A percentile compares a stretch with the other conserved stretches of the same genome.
These are phyloP conservation scores for Drosophila stalkeri DNA, from an alignment of 2,888 invertebrate species.

Conservation along the genomic window DNA sequence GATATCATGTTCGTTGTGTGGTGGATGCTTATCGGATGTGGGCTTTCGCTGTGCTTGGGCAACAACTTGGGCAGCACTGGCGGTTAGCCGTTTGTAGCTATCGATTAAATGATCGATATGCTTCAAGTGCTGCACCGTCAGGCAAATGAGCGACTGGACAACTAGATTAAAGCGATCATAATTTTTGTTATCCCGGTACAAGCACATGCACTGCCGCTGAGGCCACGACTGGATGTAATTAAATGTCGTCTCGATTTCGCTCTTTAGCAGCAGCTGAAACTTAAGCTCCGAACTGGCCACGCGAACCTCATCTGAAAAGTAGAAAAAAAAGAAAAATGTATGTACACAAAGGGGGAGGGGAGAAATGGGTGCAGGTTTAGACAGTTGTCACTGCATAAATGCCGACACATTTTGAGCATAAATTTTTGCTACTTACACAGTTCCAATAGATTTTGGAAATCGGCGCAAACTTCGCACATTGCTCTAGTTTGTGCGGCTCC, in stretches of 20 bases:
- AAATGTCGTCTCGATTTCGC: slow-evolving; percentile 93
- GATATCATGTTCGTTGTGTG: slow-evolving; percentile 37
- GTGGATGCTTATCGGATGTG: slow-evolving; percentile 24
- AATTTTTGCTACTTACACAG: slow-evolving; percentile 88
- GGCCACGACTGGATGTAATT: slow-evolving; percentile 96
- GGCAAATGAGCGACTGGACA: slow-evolving; percentile 93
- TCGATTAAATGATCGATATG: slow-evolving; percentile 88
- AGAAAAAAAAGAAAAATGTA: slow-evolving; percentile 19
- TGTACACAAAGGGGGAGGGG: slow-evolving; percentile 25
- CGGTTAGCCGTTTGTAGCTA: slow-evolving; percentile 84
- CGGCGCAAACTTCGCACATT: slow-evolving; percentile 98
- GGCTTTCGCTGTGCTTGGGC: slow-evolving; percentile 63
- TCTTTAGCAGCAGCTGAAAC: slow-evolving; percentile 88
- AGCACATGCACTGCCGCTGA: slow-evolving; percentile 97
- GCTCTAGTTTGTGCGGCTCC: slow-evolving; percentile 48
- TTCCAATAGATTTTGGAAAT: slow-evolving; percentile 95
- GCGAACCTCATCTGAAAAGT: slow-evolving; percentile 90
- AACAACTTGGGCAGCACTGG: slow-evolving; percentile 64
- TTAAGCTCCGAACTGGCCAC: slow-evolving; percentile 92
- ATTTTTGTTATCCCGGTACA: slow-evolving; percentile 96
- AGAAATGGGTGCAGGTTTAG: slow-evolving; percentile 32
- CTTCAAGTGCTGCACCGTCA: slow-evolving; percentile 93
- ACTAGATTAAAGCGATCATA: slow-evolving; percentile 95
- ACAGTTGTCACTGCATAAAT: slow-evolving; percentile 48
- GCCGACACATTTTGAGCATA: slow-evolving; percentile 39